Conservation (phyloP, 2,113 vertebrate genomes). For the Brachirus orientalis region DNA sequence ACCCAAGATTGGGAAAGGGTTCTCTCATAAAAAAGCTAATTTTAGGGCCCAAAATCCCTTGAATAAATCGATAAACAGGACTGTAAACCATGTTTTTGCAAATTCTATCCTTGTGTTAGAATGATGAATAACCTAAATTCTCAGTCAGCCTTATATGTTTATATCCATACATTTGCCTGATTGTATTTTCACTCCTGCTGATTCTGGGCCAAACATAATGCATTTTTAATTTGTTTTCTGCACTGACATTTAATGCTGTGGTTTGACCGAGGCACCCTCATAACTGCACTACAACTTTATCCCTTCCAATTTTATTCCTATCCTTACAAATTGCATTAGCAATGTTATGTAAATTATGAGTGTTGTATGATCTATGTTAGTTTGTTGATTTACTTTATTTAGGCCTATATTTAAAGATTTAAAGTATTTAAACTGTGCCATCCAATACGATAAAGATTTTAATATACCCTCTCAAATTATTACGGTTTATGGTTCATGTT, state of each 20-base stretch:
- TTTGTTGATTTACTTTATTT: constrained; percentile 1
- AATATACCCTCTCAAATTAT: not conserved
- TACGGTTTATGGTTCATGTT: not conserved
- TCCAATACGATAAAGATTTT: too few relatives aligned
- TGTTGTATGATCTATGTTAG: not conserved
- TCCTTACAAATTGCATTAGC: not conserved
- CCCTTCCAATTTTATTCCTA: constrained; percentile 5
- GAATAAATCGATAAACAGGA: constrained; percentile 38
- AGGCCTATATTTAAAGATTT: not conserved
- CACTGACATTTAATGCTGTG: constrained; percentile 52
- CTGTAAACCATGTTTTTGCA: constrained; percentile 44
- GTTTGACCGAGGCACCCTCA: constrained; percentile 48
- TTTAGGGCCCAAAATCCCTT: constrained; percentile 41
- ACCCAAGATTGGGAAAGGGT: constrained; percentile 29
- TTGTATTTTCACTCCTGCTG: constrained; percentile 63
- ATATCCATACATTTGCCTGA: constrained; percentile 47
- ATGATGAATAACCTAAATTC: constrained; percentile 56
- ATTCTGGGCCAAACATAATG: constrained; percentile 49
- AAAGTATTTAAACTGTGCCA: not conserved
- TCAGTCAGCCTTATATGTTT: constrained; percentile 63
- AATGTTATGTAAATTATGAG: not conserved
- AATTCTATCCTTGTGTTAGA: constrained; percentile 49
- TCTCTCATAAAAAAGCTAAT: constrained; percentile 38
- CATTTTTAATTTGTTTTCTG: constrained; percentile 69
- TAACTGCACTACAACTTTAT: constrained; percentile 22